Conservation (phyloP, 2,113 vertebrate species). For the Tachycineta bicolor region DNA sequence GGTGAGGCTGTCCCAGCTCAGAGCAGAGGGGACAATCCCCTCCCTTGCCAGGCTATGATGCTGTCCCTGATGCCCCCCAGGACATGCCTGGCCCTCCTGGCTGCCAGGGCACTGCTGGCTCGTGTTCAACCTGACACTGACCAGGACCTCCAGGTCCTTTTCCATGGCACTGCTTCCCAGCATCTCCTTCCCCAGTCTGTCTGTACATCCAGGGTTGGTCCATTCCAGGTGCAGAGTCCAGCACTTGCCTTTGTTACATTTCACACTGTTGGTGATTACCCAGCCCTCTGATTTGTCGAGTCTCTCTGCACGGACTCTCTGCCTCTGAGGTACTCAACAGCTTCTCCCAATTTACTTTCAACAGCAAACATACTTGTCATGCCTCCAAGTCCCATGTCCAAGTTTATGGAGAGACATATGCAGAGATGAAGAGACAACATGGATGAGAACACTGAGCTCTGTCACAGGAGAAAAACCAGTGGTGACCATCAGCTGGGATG, state of each 20-base stretch:
- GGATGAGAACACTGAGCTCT: background rate
- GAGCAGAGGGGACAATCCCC: background rate
- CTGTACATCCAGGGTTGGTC: fast-evolving
- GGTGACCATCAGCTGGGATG: background rate
- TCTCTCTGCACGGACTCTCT: background rate
- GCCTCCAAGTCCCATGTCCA: fast-evolving
- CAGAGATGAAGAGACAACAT: background rate
- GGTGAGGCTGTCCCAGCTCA: fast-evolving
- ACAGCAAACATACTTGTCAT: background rate
- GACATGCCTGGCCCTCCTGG: fast-evolving
- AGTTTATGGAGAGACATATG: too few species aligned
- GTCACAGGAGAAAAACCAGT: background rate
- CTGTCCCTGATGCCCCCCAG: background rate
- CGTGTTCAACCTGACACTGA: fast-evolving
- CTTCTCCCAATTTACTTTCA: background rate
- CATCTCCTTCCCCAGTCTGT: background rate
- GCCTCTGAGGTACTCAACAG: background rate
- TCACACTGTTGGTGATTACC: background rate
- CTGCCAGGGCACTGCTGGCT: background rate
- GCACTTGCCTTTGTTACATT: background rate
- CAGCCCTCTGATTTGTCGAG: background rate
- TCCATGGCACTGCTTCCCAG: background rate
- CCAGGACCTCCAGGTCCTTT: background rate
- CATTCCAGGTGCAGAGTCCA: background rate
- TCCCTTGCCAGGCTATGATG: background rate